A percentile compares a stretch with the other conserved stretches of the same genome.
Evolutionary conservation across 1,140 invertebrate species (phyloP).

Genomic region (Listronotus bonariensis): DNA sequence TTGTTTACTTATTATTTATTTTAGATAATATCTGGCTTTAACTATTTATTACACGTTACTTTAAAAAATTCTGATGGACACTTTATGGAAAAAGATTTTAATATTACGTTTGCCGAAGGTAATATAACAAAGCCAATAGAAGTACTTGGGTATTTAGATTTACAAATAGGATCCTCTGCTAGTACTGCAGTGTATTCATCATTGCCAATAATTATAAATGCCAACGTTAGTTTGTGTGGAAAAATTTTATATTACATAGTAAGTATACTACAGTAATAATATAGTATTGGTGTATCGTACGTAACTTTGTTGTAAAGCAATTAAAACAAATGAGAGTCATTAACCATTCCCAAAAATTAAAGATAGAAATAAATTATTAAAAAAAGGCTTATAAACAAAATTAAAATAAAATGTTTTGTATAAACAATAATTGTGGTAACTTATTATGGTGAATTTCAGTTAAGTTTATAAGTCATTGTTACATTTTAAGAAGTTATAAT

Average conservation of each 20-base stretch:
- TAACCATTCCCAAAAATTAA: background rate
- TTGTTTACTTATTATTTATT: too few relatives aligned
- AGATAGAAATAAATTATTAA: too few relatives aligned
- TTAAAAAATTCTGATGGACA: conserved; percentile 3
- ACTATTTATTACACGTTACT: conserved; percentile 32
- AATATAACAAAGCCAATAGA: background rate
- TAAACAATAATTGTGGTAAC: too few relatives aligned
- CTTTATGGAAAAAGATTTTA: conserved; percentile 24
- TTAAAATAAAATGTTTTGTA: too few relatives aligned
- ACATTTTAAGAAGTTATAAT: too few relatives aligned
- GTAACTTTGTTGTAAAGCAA: too few relatives aligned
- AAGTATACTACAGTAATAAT: background rate
- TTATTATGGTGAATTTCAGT: too few relatives aligned
- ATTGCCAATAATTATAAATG: conserved; percentile 20
- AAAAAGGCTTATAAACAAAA: too few relatives aligned
- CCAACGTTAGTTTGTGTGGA: conserved; percentile 16
- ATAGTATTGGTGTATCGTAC: too few relatives aligned
- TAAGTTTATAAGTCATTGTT: too few relatives aligned
- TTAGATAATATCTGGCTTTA: conserved; percentile 29
- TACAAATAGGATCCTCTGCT: conserved; percentile 5
- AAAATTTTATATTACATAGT: conserved; percentile 23
- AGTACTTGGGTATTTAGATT: conserved; percentile 7
- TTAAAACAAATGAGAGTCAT: too few relatives aligned
- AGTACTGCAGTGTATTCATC: conserved; percentile 4
- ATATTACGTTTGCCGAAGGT: conserved; percentile 8